A percentile compares a stretch with the other conserved stretches of the same genome.
Evolutionary conservation across 2,888 invertebrate genomes (phyloP).

Genomic region (Conops quadrifasciatus): DNA sequence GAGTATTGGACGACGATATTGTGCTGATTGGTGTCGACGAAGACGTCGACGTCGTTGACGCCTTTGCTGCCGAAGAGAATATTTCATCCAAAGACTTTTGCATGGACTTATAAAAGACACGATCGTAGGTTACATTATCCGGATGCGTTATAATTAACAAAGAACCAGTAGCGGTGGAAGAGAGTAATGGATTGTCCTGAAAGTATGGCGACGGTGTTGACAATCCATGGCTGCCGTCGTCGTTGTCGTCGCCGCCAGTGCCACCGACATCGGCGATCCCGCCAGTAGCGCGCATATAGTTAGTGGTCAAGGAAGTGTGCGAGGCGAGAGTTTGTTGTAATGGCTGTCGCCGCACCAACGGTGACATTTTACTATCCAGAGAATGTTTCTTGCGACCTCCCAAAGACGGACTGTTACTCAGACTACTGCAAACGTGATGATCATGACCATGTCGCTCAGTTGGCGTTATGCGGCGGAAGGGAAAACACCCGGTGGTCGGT

Average conservation of each 20-base stretch:
- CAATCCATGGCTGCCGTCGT: slow-evolving; percentile 19
- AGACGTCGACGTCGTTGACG: slow-evolving; percentile 14
- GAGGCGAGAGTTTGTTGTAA: slow-evolving; percentile 27
- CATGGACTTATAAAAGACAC: slow-evolving; percentile 60
- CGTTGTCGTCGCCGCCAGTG: no score
- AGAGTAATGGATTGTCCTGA: slow-evolving; percentile 30
- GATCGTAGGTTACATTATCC: slow-evolving; percentile 63
- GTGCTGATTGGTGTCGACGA: neutral
- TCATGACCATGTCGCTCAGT: slow-evolving; percentile 38
- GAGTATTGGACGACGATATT: neutral
- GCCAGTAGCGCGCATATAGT: neutral
- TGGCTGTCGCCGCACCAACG: slow-evolving; percentile 40
- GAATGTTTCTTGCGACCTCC: slow-evolving; percentile 62
- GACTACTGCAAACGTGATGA: slow-evolving; percentile 50
- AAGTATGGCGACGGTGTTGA: neutral
- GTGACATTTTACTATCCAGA: slow-evolving; percentile 60
- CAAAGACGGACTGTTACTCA: slow-evolving; percentile 57
- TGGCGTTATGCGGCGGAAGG: slow-evolving; percentile 50
- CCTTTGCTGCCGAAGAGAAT: slow-evolving; percentile 49
- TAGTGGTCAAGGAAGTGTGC: neutral
- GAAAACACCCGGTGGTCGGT: slow-evolving; percentile 58
- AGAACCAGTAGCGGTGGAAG: slow-evolving; percentile 36
- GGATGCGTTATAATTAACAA: slow-evolving; percentile 48
- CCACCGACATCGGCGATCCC: slow-evolving; percentile 5
- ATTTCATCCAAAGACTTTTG: slow-evolving; percentile 61